Base-by-base conservation (phyloP, 2,797 vertebrate species). In the Arrhamphus sclerolepis region DNA sequence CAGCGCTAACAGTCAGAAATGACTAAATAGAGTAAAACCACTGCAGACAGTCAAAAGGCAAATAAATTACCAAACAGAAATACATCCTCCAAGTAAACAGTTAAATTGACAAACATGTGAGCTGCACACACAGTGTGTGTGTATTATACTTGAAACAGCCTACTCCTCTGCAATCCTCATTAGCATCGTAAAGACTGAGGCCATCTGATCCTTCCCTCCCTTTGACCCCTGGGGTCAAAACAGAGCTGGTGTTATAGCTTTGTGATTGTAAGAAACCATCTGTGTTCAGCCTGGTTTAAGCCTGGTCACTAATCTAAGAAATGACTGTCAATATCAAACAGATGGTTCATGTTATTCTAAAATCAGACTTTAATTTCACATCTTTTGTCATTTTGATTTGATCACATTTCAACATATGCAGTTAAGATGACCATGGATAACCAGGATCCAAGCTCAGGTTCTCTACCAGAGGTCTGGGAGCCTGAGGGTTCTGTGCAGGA, bases 221-320 rank as follows among this genome's bases (percentile, higher is more conserved):
- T 83, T 62, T 80, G 83, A 78, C 78, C 76, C 76, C 72, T 18
- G 55, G 54, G 65, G 77, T 90, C 76, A 66, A 76, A 70, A 48
- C 50, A 46, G 73, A 81, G 77, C 66, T 48, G 51, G 53, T 72
- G 59, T 82, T 34, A 29, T 56, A 78, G 62, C 70, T 82, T 82
- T 64, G 70, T 71, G 64, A 29, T 48, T 69, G 26, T 74, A 72
- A 29, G 44, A 66, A 55, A 62, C 74, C 56, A 55, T 66, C 42
- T 78, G 59, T 77, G 60, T 76, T 70, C 68, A 58, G 18, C 0
- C 81, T 82, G 31, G 46, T 72, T 59, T 72, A 68, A 73, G 75
- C 60, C 13, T 18, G 42, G 41, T 72, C 26, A 61, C n/a, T 62
- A 71, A 67, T 62, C 41, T 19, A 40, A 51, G 11, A 58, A 62